Evolutionary conservation across 2,113 vertebrate species (phyloP).

Genomic region (Dasyurus viverrinus): DNA sequence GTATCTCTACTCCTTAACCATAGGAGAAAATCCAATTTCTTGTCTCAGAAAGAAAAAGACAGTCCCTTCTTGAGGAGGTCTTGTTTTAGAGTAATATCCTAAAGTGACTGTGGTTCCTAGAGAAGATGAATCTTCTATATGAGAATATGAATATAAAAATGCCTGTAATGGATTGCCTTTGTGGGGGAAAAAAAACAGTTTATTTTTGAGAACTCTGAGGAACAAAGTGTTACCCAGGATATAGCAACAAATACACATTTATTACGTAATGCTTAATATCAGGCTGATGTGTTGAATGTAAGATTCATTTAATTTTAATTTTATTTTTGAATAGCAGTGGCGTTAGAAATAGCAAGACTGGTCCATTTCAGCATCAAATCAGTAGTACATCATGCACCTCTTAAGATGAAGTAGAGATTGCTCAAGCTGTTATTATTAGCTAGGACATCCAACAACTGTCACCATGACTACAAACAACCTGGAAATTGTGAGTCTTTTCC

Average conservation of each 20-base stretch:
- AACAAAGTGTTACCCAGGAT: background rate
- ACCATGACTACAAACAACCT: conserved; percentile 32
- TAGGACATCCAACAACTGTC: background rate
- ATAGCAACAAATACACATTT: background rate
- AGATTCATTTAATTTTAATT: conserved; percentile 22
- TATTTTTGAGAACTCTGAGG: background rate
- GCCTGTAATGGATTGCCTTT: background rate
- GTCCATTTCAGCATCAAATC: background rate
- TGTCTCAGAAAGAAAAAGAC: background rate
- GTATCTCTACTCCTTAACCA: background rate
- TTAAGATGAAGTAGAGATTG: conserved; percentile 16
- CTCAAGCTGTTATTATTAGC: conserved; percentile 16
- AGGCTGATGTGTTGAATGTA: background rate
- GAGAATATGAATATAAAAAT: background rate
- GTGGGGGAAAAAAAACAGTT: background rate
- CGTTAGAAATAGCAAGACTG: conserved; percentile 37
- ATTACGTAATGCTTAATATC: background rate
- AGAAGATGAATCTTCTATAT: background rate
- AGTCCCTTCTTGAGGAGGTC: background rate
- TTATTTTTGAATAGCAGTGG: conserved; percentile 40
- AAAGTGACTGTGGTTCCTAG: background rate
- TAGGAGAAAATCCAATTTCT: background rate
- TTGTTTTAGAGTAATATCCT: background rate
- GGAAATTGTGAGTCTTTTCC: background rate
- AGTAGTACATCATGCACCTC: conserved; percentile 31